phyloP scores from a whole-genome alignment of 2,797 vertebrate genomes.

The Mastacembelus armatus region DNA sequence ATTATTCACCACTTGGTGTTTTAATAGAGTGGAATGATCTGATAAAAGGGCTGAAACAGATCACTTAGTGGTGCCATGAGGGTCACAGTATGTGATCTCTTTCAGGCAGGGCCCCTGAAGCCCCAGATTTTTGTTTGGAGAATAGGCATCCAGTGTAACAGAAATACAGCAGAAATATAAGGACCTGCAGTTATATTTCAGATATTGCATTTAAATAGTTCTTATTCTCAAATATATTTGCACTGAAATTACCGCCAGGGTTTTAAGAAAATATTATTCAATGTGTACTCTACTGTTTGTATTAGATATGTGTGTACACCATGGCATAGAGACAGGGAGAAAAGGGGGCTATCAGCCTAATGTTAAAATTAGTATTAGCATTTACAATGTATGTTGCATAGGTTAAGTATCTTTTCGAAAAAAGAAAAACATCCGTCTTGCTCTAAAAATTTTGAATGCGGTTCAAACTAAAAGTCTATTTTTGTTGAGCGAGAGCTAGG shows the following conservation, averaged over 20 bases:
- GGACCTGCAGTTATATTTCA: neutral
- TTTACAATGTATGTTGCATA: neutral
- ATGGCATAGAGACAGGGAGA: neutral
- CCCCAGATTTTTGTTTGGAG: no score
- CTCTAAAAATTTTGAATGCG: neutral
- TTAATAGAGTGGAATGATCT: neutral
- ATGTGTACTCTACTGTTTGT: neutral
- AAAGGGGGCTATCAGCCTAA: neutral
- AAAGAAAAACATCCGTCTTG: neutral
- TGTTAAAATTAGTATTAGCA: neutral
- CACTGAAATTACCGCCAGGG: constrained; percentile 8
- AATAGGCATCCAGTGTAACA: no score
- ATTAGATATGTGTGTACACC: neutral
- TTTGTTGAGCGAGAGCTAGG: neutral
- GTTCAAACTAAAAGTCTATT: neutral
- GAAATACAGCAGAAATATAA: no score
- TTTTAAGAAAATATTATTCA: neutral
- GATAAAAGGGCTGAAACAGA: neutral
- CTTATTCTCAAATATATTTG: constrained; percentile 9
- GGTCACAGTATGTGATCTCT: no score
- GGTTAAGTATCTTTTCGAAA: neutral
- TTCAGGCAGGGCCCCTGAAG: no score
- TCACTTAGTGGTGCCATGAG: no score
- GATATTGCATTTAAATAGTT: constrained; percentile 14
- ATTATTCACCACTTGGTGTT: neutral